A percentile compares a stretch with the other conserved stretches of the same genome.
Evolutionary conservation across 2,113 vertebrate genomes (phyloP).

Genomic region (Myanophis thanlyinensis): DNA sequence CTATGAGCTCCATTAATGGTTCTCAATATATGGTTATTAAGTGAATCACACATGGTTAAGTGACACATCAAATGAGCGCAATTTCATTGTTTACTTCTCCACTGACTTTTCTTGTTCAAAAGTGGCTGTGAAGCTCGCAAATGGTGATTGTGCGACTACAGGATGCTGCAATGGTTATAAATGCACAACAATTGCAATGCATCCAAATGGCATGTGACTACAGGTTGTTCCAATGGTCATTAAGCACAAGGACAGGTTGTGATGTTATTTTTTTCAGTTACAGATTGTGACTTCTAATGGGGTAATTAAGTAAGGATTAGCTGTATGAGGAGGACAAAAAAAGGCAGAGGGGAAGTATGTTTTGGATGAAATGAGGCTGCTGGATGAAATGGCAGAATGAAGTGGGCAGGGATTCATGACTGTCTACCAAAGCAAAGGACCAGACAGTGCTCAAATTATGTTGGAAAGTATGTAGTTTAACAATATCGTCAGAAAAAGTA

Average conservation of each 20-base stretch:
- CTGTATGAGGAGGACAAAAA: neutral
- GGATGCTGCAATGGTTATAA: neutral
- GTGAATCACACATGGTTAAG: neutral
- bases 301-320: neutral
- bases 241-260: neutral
- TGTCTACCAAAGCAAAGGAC: neutral
- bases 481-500: neutral
- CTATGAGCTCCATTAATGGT: neutral
- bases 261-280: neutral
- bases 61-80: neutral
- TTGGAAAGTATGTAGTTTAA: neutral
- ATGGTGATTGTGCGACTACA: neutral
- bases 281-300: neutral
- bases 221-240: neutral
- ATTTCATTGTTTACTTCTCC: neutral
- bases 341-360: neutral
- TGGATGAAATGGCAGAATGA: neutral
- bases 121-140: neutral
- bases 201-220: neutral
- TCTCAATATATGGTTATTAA: neutral
- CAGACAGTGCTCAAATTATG: neutral
- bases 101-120: neutral
- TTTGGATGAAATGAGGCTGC: neutral
- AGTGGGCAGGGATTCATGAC: neutral
- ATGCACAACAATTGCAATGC: neutral